Percentiles rank a stretch among this genome's conserved stretches.
phyloP scores from a whole-genome alignment of 2,797 vertebrate species.

The Neoniphon sammara region DNA sequence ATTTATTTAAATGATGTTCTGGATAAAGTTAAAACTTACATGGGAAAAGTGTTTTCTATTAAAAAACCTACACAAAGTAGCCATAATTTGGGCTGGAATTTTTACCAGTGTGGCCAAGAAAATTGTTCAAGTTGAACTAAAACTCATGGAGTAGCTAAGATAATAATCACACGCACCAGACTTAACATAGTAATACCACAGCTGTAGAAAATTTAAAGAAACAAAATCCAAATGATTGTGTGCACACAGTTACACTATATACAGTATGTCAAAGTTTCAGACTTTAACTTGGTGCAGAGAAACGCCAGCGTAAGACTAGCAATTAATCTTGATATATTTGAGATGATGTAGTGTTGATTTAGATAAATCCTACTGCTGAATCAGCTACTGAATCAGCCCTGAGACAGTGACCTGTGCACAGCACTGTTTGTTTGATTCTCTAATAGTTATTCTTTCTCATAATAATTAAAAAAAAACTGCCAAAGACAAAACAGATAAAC shows the following conservation, averaged over 20 bases:
- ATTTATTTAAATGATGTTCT: constrained; percentile 19
- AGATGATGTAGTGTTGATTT: neutral
- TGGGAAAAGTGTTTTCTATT: neutral
- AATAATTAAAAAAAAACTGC: neutral
- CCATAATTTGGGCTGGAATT: constrained; percentile 3
- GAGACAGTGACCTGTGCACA: neutral
- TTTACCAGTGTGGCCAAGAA: neutral
- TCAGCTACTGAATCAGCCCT: too few relatives aligned
- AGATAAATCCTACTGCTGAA: neutral
- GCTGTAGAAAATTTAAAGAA: neutral
- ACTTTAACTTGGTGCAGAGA: neutral
- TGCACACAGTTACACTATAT: neutral
- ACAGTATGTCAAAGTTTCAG: neutral
- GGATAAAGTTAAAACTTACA: constrained; percentile 20
- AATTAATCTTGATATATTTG: neutral
- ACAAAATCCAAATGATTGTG: neutral
- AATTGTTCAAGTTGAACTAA: neutral
- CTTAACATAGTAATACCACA: neutral
- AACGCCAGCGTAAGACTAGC: neutral
- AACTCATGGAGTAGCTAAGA: neutral
- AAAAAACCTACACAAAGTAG: constrained; percentile 2
- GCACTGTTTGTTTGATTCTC: neutral
- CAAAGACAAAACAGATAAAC: too few relatives aligned
- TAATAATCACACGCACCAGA: neutral
- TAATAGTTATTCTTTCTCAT: neutral